phyloP scores from a whole-genome alignment of 2,888 invertebrate genomes.

The Spilarctia lutea region DNA sequence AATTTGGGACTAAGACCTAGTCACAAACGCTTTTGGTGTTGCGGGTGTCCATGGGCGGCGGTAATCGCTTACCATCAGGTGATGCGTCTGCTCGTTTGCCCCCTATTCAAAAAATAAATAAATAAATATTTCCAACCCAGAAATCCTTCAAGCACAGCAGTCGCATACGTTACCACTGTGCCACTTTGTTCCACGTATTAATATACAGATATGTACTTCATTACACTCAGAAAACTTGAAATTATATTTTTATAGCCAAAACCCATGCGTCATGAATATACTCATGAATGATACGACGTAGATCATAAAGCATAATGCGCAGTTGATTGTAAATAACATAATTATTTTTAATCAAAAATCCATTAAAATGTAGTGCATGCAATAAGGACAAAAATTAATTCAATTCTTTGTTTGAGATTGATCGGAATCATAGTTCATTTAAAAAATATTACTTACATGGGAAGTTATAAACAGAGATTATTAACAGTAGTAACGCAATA shows the following conservation, averaged over 20 bases:
- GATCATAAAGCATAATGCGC: not conserved
- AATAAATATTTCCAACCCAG: too few species aligned
- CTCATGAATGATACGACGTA: not conserved
- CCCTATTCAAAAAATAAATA: too few species aligned
- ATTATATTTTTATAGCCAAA: not conserved
- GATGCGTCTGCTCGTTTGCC: too few species aligned
- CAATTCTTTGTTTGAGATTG: not conserved
- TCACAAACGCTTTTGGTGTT: too few species aligned
- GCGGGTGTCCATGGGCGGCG: too few species aligned
- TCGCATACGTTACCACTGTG: too few species aligned
- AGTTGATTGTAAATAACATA: not conserved
- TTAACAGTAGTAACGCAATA: not conserved
- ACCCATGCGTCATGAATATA: not conserved
- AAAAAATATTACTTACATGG: slow-evolving; percentile 1
- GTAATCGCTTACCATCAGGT: too few species aligned
- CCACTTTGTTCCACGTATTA: too few species aligned
- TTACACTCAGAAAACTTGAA: not conserved
- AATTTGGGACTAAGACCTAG: too few species aligned
- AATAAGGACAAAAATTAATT: not conserved
- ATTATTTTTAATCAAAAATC: not conserved
- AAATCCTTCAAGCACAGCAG: too few species aligned
- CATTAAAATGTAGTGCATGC: not conserved
- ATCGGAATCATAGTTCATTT: not conserved
- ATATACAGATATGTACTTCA: not conserved
- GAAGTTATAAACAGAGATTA: not conserved